Evolutionary conservation across 64 coral and sea anemone species (phyloP).

Genomic region (Montipora cactus): DNA sequence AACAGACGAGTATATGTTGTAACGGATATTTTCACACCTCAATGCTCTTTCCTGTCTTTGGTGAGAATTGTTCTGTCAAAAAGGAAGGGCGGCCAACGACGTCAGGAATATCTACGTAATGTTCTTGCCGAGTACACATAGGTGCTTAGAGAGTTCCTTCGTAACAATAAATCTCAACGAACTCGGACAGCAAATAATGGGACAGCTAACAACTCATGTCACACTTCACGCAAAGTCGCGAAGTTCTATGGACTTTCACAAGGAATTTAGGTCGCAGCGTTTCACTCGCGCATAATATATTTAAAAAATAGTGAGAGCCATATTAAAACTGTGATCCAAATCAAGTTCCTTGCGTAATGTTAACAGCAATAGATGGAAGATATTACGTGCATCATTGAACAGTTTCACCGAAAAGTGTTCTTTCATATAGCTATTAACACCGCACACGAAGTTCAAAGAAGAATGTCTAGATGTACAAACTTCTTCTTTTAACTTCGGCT

Average conservation of each 20-base stretch:
- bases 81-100: not conserved
- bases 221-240: not conserved
- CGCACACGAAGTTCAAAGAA: not conserved
- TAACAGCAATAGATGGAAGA: constrained; percentile 15
- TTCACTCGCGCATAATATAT: not conserved
- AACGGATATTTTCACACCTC: not conserved
- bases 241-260: not conserved
- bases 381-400: constrained; percentile 1
- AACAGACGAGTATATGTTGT: not conserved
- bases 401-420: not conserved
- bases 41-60: not conserved
- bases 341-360: not conserved
- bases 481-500: not conserved
- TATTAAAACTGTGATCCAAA: not conserved
- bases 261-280: not conserved
- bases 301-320: not conserved
- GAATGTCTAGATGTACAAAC: not conserved
- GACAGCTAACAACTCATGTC: not conserved
- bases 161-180: not conserved
- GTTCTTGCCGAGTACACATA: not conserved
- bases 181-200: not conserved
- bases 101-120: constrained; percentile 9
- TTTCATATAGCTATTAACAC: not conserved
- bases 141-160: not conserved
- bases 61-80: not conserved